Conservation (phyloP, 2,888 invertebrate species). For the Cyclophora punctaria region DNA sequence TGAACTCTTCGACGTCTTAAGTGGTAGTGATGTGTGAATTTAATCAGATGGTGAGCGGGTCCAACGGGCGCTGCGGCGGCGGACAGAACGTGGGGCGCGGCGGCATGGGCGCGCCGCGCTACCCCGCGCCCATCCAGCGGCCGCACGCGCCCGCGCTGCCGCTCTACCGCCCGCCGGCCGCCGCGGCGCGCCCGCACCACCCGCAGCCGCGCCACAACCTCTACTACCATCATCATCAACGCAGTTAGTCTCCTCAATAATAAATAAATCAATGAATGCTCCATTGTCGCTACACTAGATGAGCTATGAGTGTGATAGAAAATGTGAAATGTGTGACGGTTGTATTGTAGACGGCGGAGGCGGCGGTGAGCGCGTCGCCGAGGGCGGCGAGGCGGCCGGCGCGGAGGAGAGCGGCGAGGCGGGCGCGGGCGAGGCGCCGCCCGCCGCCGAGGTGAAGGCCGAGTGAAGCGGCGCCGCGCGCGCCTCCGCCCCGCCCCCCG, state of each 20-base stretch:
- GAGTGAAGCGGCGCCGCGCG: conserved; percentile 33
- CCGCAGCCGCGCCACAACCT: conserved; percentile 44
- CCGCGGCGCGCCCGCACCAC: conserved; percentile 36
- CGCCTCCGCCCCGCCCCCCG: conserved; percentile 18
- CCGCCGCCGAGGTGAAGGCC: conserved; percentile 43
- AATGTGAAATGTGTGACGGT: conserved; percentile 5
- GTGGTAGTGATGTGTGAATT: conserved; percentile 9
- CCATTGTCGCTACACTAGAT: conserved; percentile 4
- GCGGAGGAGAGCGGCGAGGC: conserved; percentile 9
- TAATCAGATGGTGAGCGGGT: conserved; percentile 49
- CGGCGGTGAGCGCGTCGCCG: conserved; percentile 31
- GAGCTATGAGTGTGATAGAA: conserved; percentile 1
- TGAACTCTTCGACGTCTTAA: background rate
- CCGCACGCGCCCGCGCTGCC: conserved; percentile 62
- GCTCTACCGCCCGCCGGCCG: conserved; percentile 50
- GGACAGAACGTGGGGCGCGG: conserved; percentile 39
- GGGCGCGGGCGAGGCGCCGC: conserved; percentile 34
- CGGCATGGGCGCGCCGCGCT: conserved; percentile 56
- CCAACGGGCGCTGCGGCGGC: conserved; percentile 48
- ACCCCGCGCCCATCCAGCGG: conserved; percentile 75
- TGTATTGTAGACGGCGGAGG: conserved; percentile 33
- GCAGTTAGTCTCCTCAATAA: conserved; percentile 46
- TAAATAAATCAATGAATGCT: background rate
- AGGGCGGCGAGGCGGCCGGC: conserved; percentile 30
- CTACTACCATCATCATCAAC: conserved; percentile 67